A percentile compares a stretch with the other conserved stretches of the same genome.
Evolutionary conservation across 2,113 vertebrate species (phyloP).

Genomic region (Nematolebias whitei): DNA sequence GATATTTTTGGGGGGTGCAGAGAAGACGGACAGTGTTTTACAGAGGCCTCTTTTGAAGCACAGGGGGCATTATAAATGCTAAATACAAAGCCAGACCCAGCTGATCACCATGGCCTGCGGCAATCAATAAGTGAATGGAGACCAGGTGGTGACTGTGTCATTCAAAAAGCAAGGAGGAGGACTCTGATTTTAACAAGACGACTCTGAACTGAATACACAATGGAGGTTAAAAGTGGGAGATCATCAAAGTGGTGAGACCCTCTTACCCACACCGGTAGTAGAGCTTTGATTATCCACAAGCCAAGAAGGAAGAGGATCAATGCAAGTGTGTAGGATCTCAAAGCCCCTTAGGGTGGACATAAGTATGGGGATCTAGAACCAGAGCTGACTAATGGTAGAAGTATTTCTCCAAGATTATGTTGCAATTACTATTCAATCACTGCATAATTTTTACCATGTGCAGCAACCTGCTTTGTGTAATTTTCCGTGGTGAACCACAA

Average conservation of each 20-base stretch:
- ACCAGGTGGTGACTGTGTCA: conserved; percentile 73
- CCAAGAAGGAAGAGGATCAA: conserved; percentile 44
- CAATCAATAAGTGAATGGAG: conserved; percentile 75
- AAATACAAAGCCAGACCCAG: conserved; percentile 66
- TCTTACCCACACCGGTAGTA: conserved; percentile 25
- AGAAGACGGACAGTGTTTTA: conserved; percentile 58
- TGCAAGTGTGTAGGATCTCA: conserved; percentile 37
- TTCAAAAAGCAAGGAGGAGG: conserved; percentile 55
- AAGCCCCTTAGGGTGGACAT: conserved; percentile 18
- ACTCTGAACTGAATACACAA: conserved; percentile 49
- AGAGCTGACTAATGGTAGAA: conserved; percentile 1
- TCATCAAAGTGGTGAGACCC: conserved; percentile 58
- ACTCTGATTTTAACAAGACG: conserved; percentile 36
- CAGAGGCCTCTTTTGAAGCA: conserved; percentile 57
- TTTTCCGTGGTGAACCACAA: not conserved
- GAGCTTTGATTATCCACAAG: conserved; percentile 56
- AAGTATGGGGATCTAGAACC: not conserved
- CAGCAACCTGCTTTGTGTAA: not conserved
- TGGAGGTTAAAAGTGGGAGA: conserved; percentile 45
- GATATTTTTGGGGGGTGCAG: conserved; percentile 47
- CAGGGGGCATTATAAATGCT: conserved; percentile 71
- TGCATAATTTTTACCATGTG: not conserved
- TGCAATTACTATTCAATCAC: not conserved
- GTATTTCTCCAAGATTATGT: not conserved
- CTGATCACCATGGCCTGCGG: conserved; percentile 71